Evolutionary conservation across 2,888 invertebrate genomes (phyloP), one percentile per base, ranked within the genome.

Genomic region (Drosophila parthenogenetica): DNA sequence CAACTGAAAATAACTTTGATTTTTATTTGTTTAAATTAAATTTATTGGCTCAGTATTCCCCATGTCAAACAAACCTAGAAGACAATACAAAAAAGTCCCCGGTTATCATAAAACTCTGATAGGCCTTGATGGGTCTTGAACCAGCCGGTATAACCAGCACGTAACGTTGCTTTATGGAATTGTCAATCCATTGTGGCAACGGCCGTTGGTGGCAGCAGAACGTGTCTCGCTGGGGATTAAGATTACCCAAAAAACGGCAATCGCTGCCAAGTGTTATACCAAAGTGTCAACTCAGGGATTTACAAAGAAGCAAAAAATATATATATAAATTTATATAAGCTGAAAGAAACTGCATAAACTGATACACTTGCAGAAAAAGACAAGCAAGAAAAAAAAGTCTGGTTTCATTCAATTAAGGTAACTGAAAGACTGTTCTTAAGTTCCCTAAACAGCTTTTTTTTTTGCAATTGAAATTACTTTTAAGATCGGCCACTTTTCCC

Each of bases 261-360:
- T 29, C 29, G 29, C 29, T 29, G 53, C 35, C 57, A 55, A 66
- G 60, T 74, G 58, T 16, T 64, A 32, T 29, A 32, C 13, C 46
- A 73, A 82, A 83, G 79, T 83, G 85, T 79, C 82, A 72, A 84
- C 59, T 72, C 57, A 77, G 77, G 61, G 65, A 32, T 71, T 73
- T 81, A 64, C 69, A 55, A 60, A 48, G 72, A 81, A 81, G 32
- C 48, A 10, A 11, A 25, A 57, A 59, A 50, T 22, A 50, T 29
- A 59, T 4, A 51, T 25, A 53, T 45, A 43, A 32, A 51, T 62
- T 35, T 53, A 22, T 51, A 43, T 13, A 42, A 40, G 51, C 46
- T 37, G 55, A 55, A 19, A 50, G 43, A 32, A 48, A 29, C 19
- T 29, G 29, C 29, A 29, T 42, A 69, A 45, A 35, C 35, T 43